These are phyloP conservation scores for Antigone vipio DNA, from an alignment of 2,113 vertebrate genomes.

Conservation along the genomic window DNA sequence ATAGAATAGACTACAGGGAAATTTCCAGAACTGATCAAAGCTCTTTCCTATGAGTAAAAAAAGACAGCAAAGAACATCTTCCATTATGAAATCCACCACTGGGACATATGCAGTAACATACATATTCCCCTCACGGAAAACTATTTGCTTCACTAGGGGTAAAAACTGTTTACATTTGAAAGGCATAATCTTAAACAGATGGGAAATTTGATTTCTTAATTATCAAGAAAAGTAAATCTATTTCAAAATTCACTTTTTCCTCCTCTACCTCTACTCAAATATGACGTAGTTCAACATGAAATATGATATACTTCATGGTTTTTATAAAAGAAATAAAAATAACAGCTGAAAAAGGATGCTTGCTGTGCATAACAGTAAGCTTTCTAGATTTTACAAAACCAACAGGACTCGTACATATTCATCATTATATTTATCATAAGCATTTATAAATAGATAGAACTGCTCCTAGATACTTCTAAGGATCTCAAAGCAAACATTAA, in stretches of 20 bases:
- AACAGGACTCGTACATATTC: not conserved
- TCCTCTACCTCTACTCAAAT: not conserved
- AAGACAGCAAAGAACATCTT: not conserved
- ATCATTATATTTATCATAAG: not conserved
- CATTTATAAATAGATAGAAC: not conserved
- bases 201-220: not conserved
- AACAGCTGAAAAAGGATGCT: not conserved
- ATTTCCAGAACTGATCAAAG: not conserved
- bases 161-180: not conserved
- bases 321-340: not conserved
- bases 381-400: not conserved
- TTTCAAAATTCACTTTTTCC: not conserved
- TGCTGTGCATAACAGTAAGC: not conserved
- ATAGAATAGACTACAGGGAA: not conserved
- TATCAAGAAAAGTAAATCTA: not conserved
- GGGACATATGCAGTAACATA: not conserved
- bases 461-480: not conserved
- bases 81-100: not conserved
- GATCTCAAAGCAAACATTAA: not conserved
- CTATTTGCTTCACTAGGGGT: not conserved
- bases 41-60: not conserved
- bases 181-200: not conserved
- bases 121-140: not conserved
- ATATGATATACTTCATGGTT: not conserved
- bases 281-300: not conserved